Evolutionary conservation across 2,797 vertebrate species (phyloP), one percentile per base, ranked within the genome.

Genomic region (Phrynocephalus forsythii): DNA sequence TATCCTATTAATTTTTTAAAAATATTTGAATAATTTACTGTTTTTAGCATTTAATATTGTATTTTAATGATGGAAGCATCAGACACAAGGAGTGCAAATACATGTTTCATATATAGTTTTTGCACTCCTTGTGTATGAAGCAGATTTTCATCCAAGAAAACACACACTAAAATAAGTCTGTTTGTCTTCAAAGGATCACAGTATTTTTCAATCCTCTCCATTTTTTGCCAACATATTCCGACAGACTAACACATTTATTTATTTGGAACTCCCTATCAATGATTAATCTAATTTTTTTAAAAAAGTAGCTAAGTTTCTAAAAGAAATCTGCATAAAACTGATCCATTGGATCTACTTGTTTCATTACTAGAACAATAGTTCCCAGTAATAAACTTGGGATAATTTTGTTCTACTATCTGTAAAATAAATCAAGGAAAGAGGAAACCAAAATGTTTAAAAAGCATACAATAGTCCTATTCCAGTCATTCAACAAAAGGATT

Each of bases 311-410:
- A 52, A 77, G 20, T 85, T 50, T 81, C 28, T 13, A 66, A 82
- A 73, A 76, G n/a, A 2, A 44, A 86, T 20, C 7, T 10, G 16
- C 63, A 66, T 75, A 77, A 79, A 38, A 76, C 3, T 26, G 18
- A 72, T 63, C 6, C 68, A 33, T 2, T 24, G n/a, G 3, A 26
- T 67, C 28, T 60, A 68, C 83, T 68, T n/a, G 15, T n/a, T 0
- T 71, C n/a, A 69, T 72, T 73, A 73, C 63, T 10, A 90, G 75
- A 80, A 86, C n/a, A n/a, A 86, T 26, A 88, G 89, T 15, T 78
- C 13, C 6, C 4, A 85, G 84, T n/a, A 33, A 88, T 73, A 84
- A 86, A 1, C 80, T 78, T 56, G 69, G 28, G 79, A 63, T 76
- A 7, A 67, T 2, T 56, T 6, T 71, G 13, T 52, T 78, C 18